A percentile compares a stretch with the other conserved stretches of the same genome.
Evolutionary conservation across 2,797 vertebrate species (phyloP).

Genomic region (Synaphobranchus kaupii): DNA sequence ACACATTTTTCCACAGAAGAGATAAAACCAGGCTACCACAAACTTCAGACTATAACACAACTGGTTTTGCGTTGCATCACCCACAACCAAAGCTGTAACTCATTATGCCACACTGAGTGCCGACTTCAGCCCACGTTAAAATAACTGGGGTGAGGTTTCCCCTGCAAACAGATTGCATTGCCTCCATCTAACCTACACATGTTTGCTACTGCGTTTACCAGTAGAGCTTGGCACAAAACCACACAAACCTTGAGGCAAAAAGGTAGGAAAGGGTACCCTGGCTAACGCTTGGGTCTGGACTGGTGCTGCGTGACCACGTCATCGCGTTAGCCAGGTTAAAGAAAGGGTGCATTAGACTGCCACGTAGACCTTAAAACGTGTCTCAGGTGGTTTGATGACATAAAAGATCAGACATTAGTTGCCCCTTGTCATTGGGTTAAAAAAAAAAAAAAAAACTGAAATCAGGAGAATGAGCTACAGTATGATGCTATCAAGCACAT

Average conservation of each 20-base stretch:
- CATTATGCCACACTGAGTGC: neutral
- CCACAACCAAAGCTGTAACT: neutral
- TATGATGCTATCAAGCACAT: neutral
- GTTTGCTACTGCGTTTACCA: neutral
- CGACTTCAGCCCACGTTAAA: neutral
- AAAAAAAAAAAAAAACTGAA: neutral
- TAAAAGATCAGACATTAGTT: neutral
- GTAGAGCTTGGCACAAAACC: neutral
- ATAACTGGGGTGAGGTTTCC: neutral
- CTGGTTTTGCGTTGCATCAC: neutral
- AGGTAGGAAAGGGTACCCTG: neutral
- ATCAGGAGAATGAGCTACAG: neutral
- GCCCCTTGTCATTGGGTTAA: neutral
- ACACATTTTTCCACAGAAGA: too few relatives aligned
- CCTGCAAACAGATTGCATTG: neutral
- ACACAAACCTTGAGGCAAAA: neutral
- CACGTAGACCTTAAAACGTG: neutral
- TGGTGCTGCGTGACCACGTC: too few relatives aligned
- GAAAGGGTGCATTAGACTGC: neutral
- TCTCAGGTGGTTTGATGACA: neutral
- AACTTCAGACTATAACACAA: neutral
- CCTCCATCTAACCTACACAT: neutral
- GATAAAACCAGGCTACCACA: neutral
- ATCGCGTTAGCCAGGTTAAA: too few relatives aligned
- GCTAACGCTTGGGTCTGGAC: too few relatives aligned